A percentile compares a stretch with the other conserved stretches of the same genome.
phyloP scores from a whole-genome alignment of 2,113 vertebrate genomes.

The Aix galericulata region DNA sequence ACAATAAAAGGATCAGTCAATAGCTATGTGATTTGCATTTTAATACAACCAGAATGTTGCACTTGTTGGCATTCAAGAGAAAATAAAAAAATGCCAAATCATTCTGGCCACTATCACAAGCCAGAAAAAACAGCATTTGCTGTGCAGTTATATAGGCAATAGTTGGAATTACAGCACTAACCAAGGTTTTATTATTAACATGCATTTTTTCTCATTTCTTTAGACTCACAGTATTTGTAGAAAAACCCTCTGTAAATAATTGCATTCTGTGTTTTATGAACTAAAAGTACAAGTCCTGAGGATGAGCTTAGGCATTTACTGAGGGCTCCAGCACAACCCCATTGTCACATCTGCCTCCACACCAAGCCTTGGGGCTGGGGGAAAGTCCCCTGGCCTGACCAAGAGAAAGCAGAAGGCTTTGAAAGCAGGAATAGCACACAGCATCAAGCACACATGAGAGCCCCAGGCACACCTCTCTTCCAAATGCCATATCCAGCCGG shows the following conservation, averaged over 20 bases:
- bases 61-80: neutral
- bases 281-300: neutral
- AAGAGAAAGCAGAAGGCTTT: neutral
- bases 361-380: neutral
- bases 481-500: neutral
- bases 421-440: neutral
- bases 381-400: neutral
- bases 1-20: neutral
- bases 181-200: conserved; percentile 52
- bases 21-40: neutral
- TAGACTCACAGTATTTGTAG: neutral
- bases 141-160: neutral
- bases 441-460: neutral
- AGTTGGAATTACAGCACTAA: neutral
- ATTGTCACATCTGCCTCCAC: neutral
- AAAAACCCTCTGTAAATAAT: conserved; percentile 42
- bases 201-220: neutral
- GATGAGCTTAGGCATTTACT: neutral
- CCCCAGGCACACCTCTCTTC: neutral
- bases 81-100: neutral
- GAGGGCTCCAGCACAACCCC: neutral
- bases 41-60: neutral
- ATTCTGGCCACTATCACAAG: neutral
- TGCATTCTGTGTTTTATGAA: neutral
- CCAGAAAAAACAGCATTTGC: neutral